Percentiles rank a stretch among this genome's conserved stretches.
Evolutionary conservation across 2,113 vertebrate genomes (phyloP).

Genomic region (Symphodus melops): DNA sequence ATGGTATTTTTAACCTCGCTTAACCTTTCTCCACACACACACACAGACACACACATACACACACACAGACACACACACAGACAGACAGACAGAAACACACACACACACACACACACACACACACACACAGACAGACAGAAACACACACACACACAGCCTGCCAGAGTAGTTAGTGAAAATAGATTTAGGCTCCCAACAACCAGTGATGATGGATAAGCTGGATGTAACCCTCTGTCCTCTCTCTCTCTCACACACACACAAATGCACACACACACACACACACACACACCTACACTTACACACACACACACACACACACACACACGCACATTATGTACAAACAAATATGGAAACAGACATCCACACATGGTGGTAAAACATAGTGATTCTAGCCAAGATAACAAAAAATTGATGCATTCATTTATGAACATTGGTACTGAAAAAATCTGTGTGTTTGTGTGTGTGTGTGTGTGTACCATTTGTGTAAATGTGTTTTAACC

Average conservation of each 20-base stretch:
- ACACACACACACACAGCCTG: conserved; percentile 28
- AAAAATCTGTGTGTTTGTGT: background rate
- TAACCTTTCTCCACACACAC: conserved; percentile 68
- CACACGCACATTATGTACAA: background rate
- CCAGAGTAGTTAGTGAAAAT: conserved; percentile 79
- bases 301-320: background rate
- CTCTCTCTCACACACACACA: background rate
- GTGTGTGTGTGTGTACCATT: background rate
- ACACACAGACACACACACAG: conserved; percentile 1
- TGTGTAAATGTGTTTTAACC: too few relatives aligned
- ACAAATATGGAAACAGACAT: background rate
- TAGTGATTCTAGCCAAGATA: background rate
- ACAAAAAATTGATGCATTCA: background rate
- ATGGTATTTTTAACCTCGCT: conserved; percentile 82
- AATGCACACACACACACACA: conserved; percentile 1
- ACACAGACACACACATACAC: conserved; percentile 1
- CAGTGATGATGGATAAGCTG: conserved; percentile 80
- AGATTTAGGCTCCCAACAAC: conserved; percentile 73
- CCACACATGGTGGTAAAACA: too few relatives aligned
- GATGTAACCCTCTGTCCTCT: conserved; percentile 73
- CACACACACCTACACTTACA: too few relatives aligned
- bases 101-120: conserved; percentile 2
- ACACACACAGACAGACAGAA: conserved; percentile 12
- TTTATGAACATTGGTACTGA: background rate
- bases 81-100: conserved; percentile 5